Conservation (phyloP, 1,140 invertebrate species). For the Drosophila truncata region DNA sequence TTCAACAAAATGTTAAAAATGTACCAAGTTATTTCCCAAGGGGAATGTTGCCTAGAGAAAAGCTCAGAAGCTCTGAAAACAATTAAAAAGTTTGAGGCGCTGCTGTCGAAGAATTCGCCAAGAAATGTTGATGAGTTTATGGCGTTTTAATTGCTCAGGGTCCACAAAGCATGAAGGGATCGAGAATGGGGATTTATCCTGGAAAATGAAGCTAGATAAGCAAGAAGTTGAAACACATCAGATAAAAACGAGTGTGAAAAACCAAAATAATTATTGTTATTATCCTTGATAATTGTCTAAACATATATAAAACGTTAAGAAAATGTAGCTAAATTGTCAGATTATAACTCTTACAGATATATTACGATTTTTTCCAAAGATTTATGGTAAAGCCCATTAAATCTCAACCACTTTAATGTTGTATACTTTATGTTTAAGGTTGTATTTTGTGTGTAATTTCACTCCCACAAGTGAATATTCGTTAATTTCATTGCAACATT, state of each 20-base stretch:
- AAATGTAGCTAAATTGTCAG: background rate
- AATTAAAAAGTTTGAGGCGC: slow-evolving; percentile 73
- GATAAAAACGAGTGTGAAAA: background rate
- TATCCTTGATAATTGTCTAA: background rate
- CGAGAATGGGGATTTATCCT: background rate
- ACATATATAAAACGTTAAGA: background rate
- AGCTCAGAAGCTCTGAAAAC: slow-evolving; percentile 54
- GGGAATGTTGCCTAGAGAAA: slow-evolving; percentile 33
- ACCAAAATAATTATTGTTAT: background rate
- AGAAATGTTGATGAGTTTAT: slow-evolving; percentile 71
- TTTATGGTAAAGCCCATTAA: background rate
- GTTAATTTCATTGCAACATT: slow-evolving; percentile 42
- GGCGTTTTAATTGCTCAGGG: slow-evolving; percentile 67
- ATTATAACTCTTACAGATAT: background rate
- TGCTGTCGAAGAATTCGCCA: slow-evolving; percentile 56
- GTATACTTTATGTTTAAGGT: slow-evolving; percentile 6
- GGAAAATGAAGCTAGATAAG: background rate
- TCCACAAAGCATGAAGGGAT: background rate
- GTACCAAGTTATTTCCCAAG: slow-evolving; percentile 69
- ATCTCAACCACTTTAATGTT: slow-evolving; percentile 7
- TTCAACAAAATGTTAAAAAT: slow-evolving; percentile 73
- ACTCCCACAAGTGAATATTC: slow-evolving; percentile 18
- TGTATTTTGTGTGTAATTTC: slow-evolving; percentile 10
- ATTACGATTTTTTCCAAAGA: no score
- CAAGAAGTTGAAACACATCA: background rate